Percentiles rank a stretch among this genome's conserved stretches.
phyloP scores from a whole-genome alignment of 2,797 vertebrate species.

The Babyrousa celebensis region DNA sequence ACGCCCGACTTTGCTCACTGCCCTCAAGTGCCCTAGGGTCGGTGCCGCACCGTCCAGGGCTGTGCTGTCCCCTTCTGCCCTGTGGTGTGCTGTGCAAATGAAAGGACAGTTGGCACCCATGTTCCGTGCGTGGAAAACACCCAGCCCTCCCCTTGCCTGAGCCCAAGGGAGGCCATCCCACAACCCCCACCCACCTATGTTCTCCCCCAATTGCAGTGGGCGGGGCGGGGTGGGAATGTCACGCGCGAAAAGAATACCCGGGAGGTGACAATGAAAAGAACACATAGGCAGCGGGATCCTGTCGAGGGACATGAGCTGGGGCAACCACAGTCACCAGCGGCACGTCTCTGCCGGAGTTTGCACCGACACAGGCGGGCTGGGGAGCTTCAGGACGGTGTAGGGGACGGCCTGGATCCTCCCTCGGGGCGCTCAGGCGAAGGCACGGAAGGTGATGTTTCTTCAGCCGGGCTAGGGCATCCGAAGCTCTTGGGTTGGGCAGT shows the following conservation, averaged over 20 bases:
- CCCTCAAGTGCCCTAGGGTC: not conserved
- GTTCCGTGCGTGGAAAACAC: not conserved
- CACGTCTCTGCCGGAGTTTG: not conserved
- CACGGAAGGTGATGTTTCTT: not conserved
- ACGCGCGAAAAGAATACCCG: not conserved
- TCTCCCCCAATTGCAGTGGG: not conserved
- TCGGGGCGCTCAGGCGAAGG: not conserved
- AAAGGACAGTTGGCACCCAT: not conserved
- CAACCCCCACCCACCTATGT: not conserved
- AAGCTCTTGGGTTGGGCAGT: not conserved
- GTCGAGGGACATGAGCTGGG: not conserved
- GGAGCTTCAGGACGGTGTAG: not conserved
- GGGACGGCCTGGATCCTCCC: not conserved
- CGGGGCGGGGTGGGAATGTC: not conserved
- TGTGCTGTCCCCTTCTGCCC: not conserved
- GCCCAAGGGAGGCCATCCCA: not conserved
- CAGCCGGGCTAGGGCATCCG: not conserved
- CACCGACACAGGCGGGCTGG: not conserved
- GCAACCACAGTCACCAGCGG: not conserved
- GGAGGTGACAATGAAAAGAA: not conserved
- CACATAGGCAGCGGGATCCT: not conserved
- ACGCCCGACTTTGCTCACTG: rapidly evolving
- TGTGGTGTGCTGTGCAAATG: not conserved
- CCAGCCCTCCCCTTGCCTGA: not conserved
- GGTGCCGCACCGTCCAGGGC: rapidly evolving